Percentiles rank a stretch among this genome's conserved stretches.
These are phyloP conservation scores for Sympetrum striolatum DNA, from an alignment of 2,888 invertebrate genomes.

Conservation along the genomic window DNA sequence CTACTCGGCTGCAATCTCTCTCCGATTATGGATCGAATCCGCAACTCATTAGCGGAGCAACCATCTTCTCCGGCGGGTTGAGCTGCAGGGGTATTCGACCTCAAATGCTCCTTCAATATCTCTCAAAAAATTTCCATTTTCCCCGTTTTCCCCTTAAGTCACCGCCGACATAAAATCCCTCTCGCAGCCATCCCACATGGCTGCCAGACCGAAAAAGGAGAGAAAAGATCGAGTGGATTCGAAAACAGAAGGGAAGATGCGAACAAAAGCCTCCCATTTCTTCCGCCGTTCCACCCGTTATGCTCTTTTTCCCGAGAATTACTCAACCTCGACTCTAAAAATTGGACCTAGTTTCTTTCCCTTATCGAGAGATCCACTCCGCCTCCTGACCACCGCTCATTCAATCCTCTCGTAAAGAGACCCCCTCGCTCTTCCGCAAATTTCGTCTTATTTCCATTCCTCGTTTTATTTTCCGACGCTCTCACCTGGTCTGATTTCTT, in stretches of 20 bases:
- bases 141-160: background rate
- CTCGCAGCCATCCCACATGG: background rate
- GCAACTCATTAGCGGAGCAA: too few species aligned
- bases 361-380: background rate
- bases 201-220: background rate
- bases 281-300: background rate
- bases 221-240: background rate
- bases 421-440: background rate
- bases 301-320: background rate
- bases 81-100: too few species aligned
- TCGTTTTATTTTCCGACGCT: background rate
- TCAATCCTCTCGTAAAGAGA: background rate
- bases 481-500: background rate
- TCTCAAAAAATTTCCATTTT: background rate
- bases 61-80: too few species aligned
- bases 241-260: background rate
- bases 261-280: background rate
- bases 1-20: too few species aligned
- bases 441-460: background rate
- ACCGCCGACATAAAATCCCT: background rate
- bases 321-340: background rate
- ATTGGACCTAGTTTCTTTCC: background rate
- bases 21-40: too few species aligned
- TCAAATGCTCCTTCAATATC: too few species aligned
- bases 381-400: background rate